Base-by-base conservation (phyloP, 2,888 invertebrate species). In the Heliconius erato region DNA sequence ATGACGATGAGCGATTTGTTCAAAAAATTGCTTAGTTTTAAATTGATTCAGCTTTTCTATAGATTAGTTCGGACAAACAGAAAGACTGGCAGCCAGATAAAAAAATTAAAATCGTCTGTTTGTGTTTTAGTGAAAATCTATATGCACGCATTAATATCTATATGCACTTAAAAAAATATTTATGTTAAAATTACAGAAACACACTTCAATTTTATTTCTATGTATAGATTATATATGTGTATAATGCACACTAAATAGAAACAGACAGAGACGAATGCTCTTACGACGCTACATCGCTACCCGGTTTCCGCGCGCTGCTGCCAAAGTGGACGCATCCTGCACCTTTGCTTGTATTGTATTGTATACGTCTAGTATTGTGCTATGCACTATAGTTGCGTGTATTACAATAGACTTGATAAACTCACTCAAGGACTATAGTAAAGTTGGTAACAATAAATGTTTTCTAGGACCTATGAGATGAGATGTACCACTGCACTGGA, bases 261-360 rank as follows among this genome's bases (percentile, higher is more conserved):
- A 32, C 26, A 67, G 78, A 49, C 14, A 54, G 40, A 74, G 44
- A n/a, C 71, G 63, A 77, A 76, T 78, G 71, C 72, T 79, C 77
- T 59, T 71, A 83, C 81, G 74, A 74, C 74, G 79, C 40, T 82
- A 79, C 68, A 78, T 74, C 79, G 68, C 80, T 80, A 74, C 77
- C 84, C 80, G 69, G 80, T 80, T 84, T 82, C 84, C 79, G 77
- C 63, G 35, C 59, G 67, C 82, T 77, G 77, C 63, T 74, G 77
- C 80, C 78, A 80, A 84, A 84, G 82, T 80, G 82, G 71, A 26
- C 35, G 54, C 69, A 82, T 84, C 84, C 84, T 82, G 82, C 84
- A 84, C 80, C 84, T 84, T 82, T 68, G 67, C 79, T 72, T 79
- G 63, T 81, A 68, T 71, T 59, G 68, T 68, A 76, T 63, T 63